A percentile compares a stretch with the other conserved stretches of the same genome.
These are phyloP conservation scores for Clitarchus hookeri DNA, from an alignment of 2,888 invertebrate species.

Conservation along the genomic window DNA sequence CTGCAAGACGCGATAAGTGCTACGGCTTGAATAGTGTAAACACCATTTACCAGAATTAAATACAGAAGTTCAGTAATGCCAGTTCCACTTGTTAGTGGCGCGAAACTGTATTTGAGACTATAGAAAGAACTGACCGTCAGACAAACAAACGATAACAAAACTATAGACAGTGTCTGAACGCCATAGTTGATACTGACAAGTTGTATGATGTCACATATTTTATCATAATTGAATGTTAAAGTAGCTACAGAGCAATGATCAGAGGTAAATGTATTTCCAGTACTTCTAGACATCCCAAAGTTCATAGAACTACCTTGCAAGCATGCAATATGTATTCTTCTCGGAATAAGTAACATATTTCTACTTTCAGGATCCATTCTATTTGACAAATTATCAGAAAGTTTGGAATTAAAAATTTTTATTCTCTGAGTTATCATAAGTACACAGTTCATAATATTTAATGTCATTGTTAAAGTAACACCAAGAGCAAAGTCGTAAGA, in stretches of 20 bases:
- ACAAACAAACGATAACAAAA: neutral
- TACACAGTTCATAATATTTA: neutral
- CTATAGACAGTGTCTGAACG: neutral
- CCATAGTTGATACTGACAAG: neutral
- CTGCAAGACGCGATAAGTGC: neutral
- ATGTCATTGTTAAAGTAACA: neutral
- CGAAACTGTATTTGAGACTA: neutral
- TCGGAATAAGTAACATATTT: neutral
- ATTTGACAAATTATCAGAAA: neutral
- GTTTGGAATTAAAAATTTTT: neutral
- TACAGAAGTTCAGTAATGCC: neutral
- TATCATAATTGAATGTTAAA: neutral
- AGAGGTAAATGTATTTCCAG: neutral
- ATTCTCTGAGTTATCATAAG: neutral
- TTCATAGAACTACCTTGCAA: neutral
- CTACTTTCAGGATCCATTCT: neutral
- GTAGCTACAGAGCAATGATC: neutral
- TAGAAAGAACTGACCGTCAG: neutral
- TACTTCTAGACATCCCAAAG: neutral
- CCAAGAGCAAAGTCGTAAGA: neutral
- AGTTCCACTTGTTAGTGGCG: neutral
- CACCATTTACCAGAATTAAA: neutral
- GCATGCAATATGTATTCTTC: neutral
- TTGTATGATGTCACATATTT: neutral
- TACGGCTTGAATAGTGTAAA: neutral